Conservation (phyloP, 2,113 vertebrate species). For the Spheniscus mendiculus region DNA sequence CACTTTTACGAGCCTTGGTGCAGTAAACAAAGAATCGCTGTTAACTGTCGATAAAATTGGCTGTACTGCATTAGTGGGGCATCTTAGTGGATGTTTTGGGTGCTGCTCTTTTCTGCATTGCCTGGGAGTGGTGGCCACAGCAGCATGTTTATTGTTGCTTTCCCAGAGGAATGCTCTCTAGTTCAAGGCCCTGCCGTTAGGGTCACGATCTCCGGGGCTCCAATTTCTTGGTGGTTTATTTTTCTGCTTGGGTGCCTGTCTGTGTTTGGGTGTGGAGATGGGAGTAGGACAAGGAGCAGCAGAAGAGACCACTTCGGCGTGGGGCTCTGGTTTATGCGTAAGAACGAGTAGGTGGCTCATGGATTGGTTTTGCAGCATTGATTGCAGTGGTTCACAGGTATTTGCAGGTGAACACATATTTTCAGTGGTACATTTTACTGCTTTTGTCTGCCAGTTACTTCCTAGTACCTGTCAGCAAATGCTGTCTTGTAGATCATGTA, state of each 20-base stretch:
- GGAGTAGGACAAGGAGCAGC: neutral
- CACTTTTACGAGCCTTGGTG: neutral
- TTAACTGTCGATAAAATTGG: neutral
- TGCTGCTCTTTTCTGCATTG: neutral
- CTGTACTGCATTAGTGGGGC: neutral
- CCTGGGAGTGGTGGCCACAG: neutral
- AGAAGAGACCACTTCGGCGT: neutral
- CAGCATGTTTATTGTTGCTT: neutral
- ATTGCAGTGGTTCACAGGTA: neutral
- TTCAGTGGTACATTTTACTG: neutral
- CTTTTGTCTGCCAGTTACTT: neutral
- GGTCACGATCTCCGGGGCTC: neutral
- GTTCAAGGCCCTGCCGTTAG: accelerated
- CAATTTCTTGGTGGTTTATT: neutral
- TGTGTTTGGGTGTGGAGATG: neutral
- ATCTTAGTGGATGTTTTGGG: neutral
- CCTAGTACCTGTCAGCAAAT: neutral
- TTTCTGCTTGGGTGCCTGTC: neutral
- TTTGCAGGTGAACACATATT: neutral
- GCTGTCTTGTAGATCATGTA: neutral
- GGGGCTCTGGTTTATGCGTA: neutral
- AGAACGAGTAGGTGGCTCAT: neutral
- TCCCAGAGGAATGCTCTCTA: neutral
- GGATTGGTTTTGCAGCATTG: neutral
- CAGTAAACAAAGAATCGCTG: neutral